A percentile compares a stretch with the other conserved stretches of the same genome.
Conservation (phyloP, 2,113 vertebrate species). For the Platichthys flesus region DNA sequence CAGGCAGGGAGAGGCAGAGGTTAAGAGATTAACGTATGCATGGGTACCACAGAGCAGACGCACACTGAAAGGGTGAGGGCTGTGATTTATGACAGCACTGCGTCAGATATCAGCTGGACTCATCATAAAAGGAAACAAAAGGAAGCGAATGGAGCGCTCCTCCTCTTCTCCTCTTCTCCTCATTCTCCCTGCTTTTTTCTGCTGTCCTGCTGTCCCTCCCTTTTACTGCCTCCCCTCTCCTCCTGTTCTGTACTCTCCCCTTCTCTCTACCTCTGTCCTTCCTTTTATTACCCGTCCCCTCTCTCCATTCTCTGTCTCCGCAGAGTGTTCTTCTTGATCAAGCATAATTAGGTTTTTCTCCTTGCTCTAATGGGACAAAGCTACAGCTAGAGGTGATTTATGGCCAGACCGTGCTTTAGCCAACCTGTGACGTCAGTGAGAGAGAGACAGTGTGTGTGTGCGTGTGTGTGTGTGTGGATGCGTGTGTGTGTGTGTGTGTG, state of each 20-base stretch:
- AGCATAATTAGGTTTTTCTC: slow-evolving; percentile 83
- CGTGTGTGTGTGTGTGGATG: slow-evolving; percentile 2
- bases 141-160: slow-evolving; percentile 1
- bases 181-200: slow-evolving; percentile 4
- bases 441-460: slow-evolving; percentile 19
- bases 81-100: slow-evolving; percentile 66
- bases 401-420: slow-evolving; percentile 71
- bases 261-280: slow-evolving; percentile 67
- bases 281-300: slow-evolving; percentile 67
- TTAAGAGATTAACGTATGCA: slow-evolving; percentile 74
- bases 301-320: slow-evolving; percentile 64
- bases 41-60: slow-evolving; percentile 26
- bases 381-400: slow-evolving; percentile 80
- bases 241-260: slow-evolving; percentile 57
- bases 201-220: slow-evolving; percentile 33
- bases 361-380: slow-evolving; percentile 81
- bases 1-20: slow-evolving; percentile 55
- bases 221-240: slow-evolving; percentile 39
- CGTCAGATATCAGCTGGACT: slow-evolving; percentile 55
- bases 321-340: slow-evolving; percentile 79
- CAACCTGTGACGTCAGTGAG: slow-evolving; percentile 67
- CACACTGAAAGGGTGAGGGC: slow-evolving; percentile 47
- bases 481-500: slow-evolving; percentile 4
- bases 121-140: slow-evolving; percentile 45
- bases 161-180: not conserved